Base-by-base conservation (phyloP, 2,888 invertebrate genomes). In the Lepeophtheirus nordmannii region DNA sequence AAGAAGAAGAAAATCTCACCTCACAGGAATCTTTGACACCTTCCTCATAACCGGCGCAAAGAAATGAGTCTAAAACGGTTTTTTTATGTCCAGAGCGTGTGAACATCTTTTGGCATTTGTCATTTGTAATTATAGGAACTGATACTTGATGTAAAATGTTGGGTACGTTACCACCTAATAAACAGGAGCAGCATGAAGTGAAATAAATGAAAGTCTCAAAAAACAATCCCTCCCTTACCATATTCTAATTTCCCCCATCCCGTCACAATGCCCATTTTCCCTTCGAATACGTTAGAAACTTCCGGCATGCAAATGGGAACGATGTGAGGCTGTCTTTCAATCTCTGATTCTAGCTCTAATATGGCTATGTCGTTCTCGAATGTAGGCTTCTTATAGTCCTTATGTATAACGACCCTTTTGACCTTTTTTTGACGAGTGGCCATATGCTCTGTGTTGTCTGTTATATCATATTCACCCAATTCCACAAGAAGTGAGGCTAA, bases 101-200 rank as follows among this genome's bases (percentile, higher is more conserved):
- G 80, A 92, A 92, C 91, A 92, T 91, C 74, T 89, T 87, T 74
- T 92, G 91, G 74, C 92, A 92, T 12, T 89, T 87, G 70, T 82
- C 82, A 75, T 92, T 92, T 74, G 89, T 88, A 78, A 92, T 88
- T 69, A 92, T 85, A 41, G 92, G 92, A 30, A 92, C 90, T 80
- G 85, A 78, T 1, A 92, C 92, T 79, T 90, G 89, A 75, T 92
- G 90, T 38, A 92, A 77, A 2, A 89, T 83, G 7, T 88, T 87
- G 0, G 92, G 92, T 1, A 92, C 89, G 12, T 88, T 88, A 14
- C 92, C 92, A 11, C 80, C 82, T 82, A 70, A 8, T 69, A 69
- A 67, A 65, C 60, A 59, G 60, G 68, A 41, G 46, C 17, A 53
- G 41, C 17, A 38, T 57, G 20, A 58, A 37, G 66, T 20, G 40